Base-by-base conservation (phyloP, 1,140 invertebrate species). In the Cepaea nemoralis region DNA sequence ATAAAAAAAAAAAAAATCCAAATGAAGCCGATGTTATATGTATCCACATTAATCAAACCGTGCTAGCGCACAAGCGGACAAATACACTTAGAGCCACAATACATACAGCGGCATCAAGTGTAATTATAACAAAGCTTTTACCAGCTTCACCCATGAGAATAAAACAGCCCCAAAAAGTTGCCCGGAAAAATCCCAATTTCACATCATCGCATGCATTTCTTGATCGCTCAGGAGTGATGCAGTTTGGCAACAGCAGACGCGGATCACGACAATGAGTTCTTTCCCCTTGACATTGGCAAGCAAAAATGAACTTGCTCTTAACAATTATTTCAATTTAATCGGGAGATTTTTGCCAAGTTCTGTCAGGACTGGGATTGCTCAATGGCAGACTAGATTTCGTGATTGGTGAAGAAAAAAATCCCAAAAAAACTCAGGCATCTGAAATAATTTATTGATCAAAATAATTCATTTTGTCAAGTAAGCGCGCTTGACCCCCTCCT, bases 131-230 rank as follows among this genome's bases (percentile, higher is more conserved):
- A 55, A 55, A 55, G 50, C 50, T 55, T 55, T 55, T 55, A 55
- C 50, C 16, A 55, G 19, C n/a, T 24, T 22, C 19, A 14, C 50
- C 50, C 50, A 2, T 3, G 50, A 55, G 50, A 55, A 55, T 55
- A 55, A 14, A 55, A 55, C 3, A 55, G 50, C 50, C n/a, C 5
- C 5, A 55, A 55, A 55, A 55, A 55, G 3, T 22, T 55, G 22
- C 50, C 19, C 19, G 50, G 50, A 55, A 55, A 55, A 55, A 55
- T 19, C 50, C 50, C 50, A 55, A 55, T 55, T 55, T 55, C 50
- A 55, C 50, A 55, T 55, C 50, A 55, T 14, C 50, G 50, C 50
- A 55, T 55, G 50, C 8, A 55, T 55, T 55, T 55, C 50, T 55
- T 55, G 50, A 55, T 55, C 16, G 50, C 50, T 55, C 3, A 24